phyloP scores from a whole-genome alignment of 2,797 vertebrate species.

The Peromyscus melanophrys region DNA sequence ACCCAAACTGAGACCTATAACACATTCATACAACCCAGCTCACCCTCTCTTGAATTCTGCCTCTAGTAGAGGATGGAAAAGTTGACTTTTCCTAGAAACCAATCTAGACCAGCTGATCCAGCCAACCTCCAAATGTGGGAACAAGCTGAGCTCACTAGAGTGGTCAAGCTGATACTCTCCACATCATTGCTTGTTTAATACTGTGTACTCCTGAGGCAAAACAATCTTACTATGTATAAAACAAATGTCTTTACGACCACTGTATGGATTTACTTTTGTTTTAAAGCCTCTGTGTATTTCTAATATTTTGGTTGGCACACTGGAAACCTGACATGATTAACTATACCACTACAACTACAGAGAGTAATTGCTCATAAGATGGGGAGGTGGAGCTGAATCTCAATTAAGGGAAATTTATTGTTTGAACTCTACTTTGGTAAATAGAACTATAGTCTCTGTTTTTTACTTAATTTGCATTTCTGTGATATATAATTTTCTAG shows the following conservation, averaged over 20 bases:
- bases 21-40: not conserved
- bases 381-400: not conserved
- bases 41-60: not conserved
- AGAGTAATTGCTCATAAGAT: not conserved
- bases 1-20: not conserved
- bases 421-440: slow-evolving; percentile 55
- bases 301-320: slow-evolving; percentile 20
- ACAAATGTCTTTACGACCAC: slow-evolving; percentile 21
- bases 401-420: slow-evolving; percentile 36
- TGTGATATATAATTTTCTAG: slow-evolving; percentile 16
- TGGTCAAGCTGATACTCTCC: not conserved
- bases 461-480: slow-evolving; percentile 62
- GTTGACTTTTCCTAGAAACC: not conserved
- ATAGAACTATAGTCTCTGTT: slow-evolving; percentile 18
- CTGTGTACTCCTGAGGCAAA: not conserved
- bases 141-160: not conserved
- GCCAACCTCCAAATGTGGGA: not conserved
- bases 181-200: not conserved
- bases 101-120: not conserved
- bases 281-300: slow-evolving; percentile 51
- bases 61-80: not conserved
- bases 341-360: not conserved
- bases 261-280: slow-evolving; percentile 8
- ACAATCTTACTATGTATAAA: not conserved
- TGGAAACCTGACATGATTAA: slow-evolving; percentile 61